phyloP scores from a whole-genome alignment of 2,797 vertebrate genomes.

The Mus spretus region DNA sequence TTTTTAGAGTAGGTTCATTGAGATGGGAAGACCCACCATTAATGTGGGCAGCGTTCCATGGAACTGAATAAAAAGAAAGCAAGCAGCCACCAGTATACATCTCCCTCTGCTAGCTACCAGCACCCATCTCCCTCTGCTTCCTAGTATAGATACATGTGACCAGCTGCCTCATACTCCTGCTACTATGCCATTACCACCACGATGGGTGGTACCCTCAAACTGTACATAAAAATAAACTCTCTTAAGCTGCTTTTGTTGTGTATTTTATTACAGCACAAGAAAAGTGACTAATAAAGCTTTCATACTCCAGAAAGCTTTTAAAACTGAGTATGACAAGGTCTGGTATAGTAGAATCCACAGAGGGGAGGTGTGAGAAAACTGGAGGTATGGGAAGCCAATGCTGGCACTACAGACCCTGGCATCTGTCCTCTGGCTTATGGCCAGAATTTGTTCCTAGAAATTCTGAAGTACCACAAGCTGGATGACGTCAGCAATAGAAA shows the following conservation, averaged over 20 bases:
- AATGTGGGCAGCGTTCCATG: neutral
- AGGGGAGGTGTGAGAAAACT: neutral
- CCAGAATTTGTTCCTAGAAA: neutral
- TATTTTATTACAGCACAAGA: constrained; percentile 14
- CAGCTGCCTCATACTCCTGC: neutral
- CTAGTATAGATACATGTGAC: neutral
- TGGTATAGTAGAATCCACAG: neutral
- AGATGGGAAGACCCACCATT: neutral
- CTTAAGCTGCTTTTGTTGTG: neutral
- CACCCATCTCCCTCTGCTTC: neutral
- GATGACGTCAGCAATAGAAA: neutral
- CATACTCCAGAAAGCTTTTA: neutral
- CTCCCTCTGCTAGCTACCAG: neutral
- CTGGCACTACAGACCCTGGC: neutral
- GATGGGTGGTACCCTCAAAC: neutral
- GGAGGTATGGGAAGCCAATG: neutral
- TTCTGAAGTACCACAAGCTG: neutral
- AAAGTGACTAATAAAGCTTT: neutral
- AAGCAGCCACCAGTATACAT: neutral
- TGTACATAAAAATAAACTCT: neutral
- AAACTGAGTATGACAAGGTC: neutral
- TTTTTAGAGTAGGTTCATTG: neutral
- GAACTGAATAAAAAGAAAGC: neutral
- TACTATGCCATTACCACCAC: neutral
- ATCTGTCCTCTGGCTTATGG: neutral